phyloP scores from a whole-genome alignment of 2,113 vertebrate species.

The Pseudorasbora parva region DNA sequence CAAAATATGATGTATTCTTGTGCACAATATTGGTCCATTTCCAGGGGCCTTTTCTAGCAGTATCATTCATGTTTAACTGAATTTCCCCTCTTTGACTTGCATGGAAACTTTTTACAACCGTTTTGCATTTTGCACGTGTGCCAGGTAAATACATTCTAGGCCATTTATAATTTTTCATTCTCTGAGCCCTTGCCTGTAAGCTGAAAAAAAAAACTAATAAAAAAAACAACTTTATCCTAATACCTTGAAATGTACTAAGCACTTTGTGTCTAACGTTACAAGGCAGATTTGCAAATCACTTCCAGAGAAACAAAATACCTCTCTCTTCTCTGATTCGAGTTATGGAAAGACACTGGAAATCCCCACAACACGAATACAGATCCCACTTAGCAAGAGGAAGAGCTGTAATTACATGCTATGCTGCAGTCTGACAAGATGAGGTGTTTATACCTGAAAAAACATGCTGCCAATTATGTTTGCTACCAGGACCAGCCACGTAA shows the following conservation, averaged over 20 bases:
- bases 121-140: not conserved
- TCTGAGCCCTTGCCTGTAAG: not conserved
- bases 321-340: constrained; percentile 8
- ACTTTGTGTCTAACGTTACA: not conserved
- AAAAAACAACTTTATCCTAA: not conserved
- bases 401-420: constrained; percentile 51
- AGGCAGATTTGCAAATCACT: constrained; percentile 5
- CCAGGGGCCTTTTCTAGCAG: not conserved
- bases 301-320: not conserved
- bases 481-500: constrained; percentile 28
- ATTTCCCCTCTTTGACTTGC: too few relatives aligned
- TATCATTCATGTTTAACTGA: not conserved
- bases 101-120: not conserved
- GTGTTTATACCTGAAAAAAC: constrained; percentile 43
- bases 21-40: too few relatives aligned
- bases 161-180: not conserved
- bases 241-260: not conserved
- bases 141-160: not conserved
- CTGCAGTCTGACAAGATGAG: constrained; percentile 39
- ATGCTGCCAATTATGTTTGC: constrained; percentile 46
- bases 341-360: constrained; percentile 49
- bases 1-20: too few relatives aligned
- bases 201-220: not conserved
- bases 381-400: constrained; percentile 14
- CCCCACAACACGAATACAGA: constrained; percentile 44